phyloP scores from a whole-genome alignment of 2,888 invertebrate species.

The Mechanitis messenoides region DNA sequence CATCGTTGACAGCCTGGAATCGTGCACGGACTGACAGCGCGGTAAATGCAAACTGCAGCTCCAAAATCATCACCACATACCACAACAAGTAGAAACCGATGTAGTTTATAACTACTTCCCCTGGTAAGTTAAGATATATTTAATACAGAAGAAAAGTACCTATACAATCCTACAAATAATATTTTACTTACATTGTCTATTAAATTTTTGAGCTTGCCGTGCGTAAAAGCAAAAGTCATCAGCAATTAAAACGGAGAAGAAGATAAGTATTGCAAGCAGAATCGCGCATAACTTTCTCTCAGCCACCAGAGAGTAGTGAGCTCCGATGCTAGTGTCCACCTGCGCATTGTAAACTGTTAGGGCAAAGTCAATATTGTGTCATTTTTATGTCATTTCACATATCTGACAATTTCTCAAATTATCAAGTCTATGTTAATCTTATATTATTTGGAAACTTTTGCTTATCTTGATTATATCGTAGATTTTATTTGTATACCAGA shows the following conservation, averaged over 20 bases:
- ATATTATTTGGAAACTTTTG: too few species aligned
- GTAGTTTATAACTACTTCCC: slow-evolving; percentile 72
- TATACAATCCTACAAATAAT: background rate
- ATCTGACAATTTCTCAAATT: too few species aligned
- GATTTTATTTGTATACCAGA: too few species aligned
- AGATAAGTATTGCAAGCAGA: slow-evolving; percentile 58
- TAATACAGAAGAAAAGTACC: background rate
- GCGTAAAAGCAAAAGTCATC: slow-evolving; percentile 69
- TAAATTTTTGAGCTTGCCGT: slow-evolving; percentile 53
- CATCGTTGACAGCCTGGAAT: slow-evolving; percentile 72
- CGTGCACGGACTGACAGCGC: slow-evolving; percentile 75
- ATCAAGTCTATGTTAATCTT: too few species aligned
- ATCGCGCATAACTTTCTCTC: slow-evolving; percentile 62
- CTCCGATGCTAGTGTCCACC: slow-evolving; percentile 67
- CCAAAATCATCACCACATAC: slow-evolving; percentile 74
- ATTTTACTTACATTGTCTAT: slow-evolving; percentile 57
- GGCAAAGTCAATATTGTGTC: background rate
- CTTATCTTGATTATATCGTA: too few species aligned
- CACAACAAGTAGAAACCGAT: slow-evolving; percentile 77
- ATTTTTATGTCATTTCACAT: too few species aligned
- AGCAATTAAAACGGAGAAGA: slow-evolving; percentile 59
- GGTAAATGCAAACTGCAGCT: slow-evolving; percentile 77
- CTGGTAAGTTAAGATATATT: slow-evolving; percentile 34
- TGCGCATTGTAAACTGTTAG: slow-evolving; percentile 29
- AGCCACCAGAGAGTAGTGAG: slow-evolving; percentile 53